A percentile compares a stretch with the other conserved stretches of the same genome.
phyloP scores from a whole-genome alignment of 2,113 vertebrate genomes.

The Damaliscus lunatus region DNA sequence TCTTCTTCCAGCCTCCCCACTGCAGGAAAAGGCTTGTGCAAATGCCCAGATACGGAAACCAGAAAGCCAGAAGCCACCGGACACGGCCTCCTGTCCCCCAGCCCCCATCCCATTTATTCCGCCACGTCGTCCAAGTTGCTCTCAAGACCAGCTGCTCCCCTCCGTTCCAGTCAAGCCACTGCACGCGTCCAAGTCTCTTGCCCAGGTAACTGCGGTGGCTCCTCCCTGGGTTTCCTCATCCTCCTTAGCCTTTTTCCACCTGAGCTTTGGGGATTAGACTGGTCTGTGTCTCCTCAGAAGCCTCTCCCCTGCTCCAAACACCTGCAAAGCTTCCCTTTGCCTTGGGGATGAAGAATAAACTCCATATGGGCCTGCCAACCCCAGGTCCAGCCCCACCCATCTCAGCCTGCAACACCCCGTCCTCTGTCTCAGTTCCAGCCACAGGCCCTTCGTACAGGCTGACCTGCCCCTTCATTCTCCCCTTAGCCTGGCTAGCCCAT shows the following conservation, averaged over 20 bases:
- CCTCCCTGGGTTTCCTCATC: not conserved
- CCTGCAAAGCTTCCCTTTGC: not conserved
- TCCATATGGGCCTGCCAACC: not conserved
- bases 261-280: not conserved
- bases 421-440: not conserved
- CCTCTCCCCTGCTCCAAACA: not conserved
- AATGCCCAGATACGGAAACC: not conserved
- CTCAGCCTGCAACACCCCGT: not conserved
- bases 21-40: not conserved
- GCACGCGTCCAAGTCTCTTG: not conserved
- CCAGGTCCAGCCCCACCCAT: not conserved
- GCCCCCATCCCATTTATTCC: not conserved
- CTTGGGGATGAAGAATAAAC: not conserved
- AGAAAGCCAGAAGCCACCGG: not conserved
- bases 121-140: not conserved
- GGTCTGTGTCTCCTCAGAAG: not conserved
- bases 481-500: not conserved
- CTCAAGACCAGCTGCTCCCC: not conserved
- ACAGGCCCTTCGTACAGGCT: not conserved
- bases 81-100: accelerated
- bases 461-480: not conserved
- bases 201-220: not conserved
- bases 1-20: not conserved
- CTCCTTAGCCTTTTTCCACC: too few relatives aligned
- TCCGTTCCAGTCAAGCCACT: not conserved